Evolutionary conservation across 2,113 vertebrate genomes (phyloP).

Genomic region (Pongo pygmaeus): DNA sequence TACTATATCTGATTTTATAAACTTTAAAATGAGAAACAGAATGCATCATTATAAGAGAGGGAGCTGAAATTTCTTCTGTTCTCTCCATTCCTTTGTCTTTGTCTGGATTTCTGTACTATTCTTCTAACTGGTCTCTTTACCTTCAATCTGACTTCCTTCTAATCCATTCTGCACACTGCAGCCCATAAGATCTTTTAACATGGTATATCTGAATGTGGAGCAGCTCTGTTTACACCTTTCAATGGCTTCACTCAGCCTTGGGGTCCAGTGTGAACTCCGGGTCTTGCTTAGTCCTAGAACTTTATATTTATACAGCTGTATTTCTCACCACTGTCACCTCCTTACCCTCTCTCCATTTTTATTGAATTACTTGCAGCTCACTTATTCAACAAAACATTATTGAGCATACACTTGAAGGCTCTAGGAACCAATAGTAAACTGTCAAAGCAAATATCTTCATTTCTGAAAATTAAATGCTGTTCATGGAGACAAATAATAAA

Average conservation of each 20-base stretch:
- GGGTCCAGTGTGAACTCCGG: too few species aligned
- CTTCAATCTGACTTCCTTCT: not conserved
- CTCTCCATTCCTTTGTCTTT: not conserved
- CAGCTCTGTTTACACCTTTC: not conserved
- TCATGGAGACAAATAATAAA: not conserved
- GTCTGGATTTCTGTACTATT: not conserved
- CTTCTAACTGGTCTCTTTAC: not conserved
- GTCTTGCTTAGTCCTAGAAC: not conserved
- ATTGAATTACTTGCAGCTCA: not conserved
- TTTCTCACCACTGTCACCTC: not conserved
- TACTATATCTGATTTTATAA: not conserved
- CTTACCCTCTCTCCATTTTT: not conserved
- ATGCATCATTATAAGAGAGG: not conserved
- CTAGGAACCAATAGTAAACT: not conserved
- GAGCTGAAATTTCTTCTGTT: not conserved
- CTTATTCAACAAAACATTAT: not conserved
- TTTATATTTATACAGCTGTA: not conserved
- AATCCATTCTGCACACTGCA: not conserved
- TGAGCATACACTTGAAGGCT: not conserved
- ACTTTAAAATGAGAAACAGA: not conserved
- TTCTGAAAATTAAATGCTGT: not conserved
- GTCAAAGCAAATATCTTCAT: not conserved
- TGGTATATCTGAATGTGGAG: too few species aligned
- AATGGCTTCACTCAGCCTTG: not conserved
- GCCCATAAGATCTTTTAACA: not conserved